These are phyloP conservation scores for Tangara arthus DNA, from an alignment of 2,797 vertebrate genomes.

Conservation along the genomic window DNA sequence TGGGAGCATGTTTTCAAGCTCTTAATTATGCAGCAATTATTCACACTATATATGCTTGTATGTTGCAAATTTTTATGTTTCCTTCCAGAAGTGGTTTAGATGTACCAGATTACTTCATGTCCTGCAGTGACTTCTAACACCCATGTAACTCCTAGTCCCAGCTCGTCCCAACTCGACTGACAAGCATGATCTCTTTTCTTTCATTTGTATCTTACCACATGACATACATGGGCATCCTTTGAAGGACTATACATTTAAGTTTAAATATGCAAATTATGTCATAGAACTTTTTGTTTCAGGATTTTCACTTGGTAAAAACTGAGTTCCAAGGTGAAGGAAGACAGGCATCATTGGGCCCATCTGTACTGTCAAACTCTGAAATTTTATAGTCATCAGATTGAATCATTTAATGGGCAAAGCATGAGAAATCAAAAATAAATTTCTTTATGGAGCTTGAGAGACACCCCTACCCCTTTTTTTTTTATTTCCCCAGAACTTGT, in stretches of 20 bases:
- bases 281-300: not conserved
- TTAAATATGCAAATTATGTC: not conserved
- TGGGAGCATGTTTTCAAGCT: not conserved
- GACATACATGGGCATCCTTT: not conserved
- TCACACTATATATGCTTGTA: not conserved
- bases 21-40: not conserved
- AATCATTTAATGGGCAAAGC: not conserved
- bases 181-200: not conserved
- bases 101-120: not conserved
- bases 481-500: not conserved
- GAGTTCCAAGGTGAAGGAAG: not conserved
- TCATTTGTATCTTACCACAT: not conserved
- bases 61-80: fast-evolving
- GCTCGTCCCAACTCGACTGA: not conserved
- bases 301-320: not conserved
- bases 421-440: not conserved
- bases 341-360: not conserved
- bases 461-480: fast-evolving
- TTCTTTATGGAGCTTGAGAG: not conserved
- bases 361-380: not conserved
- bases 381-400: not conserved
- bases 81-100: not conserved
- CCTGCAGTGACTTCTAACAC: not conserved
- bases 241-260: not conserved
- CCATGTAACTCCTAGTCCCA: not conserved